Percentiles rank a stretch among this genome's conserved stretches.
phyloP scores from a whole-genome alignment of 2,888 invertebrate genomes.

The Auanema freiburgensis region DNA sequence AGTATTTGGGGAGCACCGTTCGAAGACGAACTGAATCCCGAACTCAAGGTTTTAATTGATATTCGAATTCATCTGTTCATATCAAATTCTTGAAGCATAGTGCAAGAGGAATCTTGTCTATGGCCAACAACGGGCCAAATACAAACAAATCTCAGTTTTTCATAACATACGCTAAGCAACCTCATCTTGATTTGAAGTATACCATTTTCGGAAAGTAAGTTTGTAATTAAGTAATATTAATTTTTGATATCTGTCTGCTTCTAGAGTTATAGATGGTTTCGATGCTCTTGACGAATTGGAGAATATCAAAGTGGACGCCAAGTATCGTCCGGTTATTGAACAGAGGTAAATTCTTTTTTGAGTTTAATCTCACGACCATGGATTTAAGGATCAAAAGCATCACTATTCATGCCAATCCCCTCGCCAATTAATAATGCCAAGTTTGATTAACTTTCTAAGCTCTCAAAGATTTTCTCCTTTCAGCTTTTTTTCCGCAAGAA shows the following conservation, averaged over 20 bases:
- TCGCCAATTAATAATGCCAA: constrained; percentile 71
- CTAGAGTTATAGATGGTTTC: constrained; percentile 94
- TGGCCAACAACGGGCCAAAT: constrained; percentile 98
- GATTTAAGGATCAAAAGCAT: constrained; percentile 76
- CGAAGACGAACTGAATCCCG: constrained; percentile 94
- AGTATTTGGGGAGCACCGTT: constrained; percentile 96
- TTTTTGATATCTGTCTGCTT: too few relatives aligned
- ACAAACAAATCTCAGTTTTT: constrained; percentile 98
- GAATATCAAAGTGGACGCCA: constrained; percentile 89
- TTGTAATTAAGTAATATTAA: neutral
- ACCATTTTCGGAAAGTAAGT: constrained; percentile 89
- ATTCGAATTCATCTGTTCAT: neutral
- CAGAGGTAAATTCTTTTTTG: constrained; percentile 68
- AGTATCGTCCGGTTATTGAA: constrained; percentile 84
- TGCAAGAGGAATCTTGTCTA: constrained; percentile 84
- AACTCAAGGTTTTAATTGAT: constrained; percentile 75
- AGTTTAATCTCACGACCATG: neutral
- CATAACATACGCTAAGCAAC: constrained; percentile 88
- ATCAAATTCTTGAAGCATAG: constrained; percentile 73
- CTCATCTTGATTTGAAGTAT: constrained; percentile 93
- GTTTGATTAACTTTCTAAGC: too few relatives aligned
- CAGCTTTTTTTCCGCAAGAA: too few relatives aligned
- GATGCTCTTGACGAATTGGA: constrained; percentile 93
- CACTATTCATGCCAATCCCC: constrained; percentile 96
- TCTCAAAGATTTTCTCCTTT: too few relatives aligned